A percentile compares a stretch with the other conserved stretches of the same genome.
Conservation (phyloP, 23 tunicate species). For the Botrylloides violaceus region DNA sequence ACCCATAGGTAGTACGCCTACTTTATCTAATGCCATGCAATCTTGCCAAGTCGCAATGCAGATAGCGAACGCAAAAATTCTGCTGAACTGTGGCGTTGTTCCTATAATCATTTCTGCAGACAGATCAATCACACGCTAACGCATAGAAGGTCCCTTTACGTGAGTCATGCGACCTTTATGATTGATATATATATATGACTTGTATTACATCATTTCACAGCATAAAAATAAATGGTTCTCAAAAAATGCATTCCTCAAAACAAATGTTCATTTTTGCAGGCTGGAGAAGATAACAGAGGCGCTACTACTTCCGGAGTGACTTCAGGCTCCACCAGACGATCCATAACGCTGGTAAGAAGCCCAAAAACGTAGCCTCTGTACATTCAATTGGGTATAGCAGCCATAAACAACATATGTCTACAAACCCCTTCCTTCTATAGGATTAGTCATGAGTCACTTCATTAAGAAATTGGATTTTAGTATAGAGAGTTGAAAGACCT, state of each 20-base stretch:
- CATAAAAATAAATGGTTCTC: too few species aligned
- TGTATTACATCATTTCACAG: too few species aligned
- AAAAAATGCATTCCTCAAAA: not conserved
- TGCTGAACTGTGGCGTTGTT: too few species aligned
- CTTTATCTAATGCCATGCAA: too few species aligned
- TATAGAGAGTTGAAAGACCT: not conserved
- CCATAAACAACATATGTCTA: not conserved
- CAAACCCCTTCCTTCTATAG: not conserved
- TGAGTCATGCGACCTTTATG: too few species aligned
- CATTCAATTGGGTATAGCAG: not conserved
- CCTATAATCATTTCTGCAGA: too few species aligned
- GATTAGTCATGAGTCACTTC: constrained; percentile 1
- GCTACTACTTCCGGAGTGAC: not conserved
- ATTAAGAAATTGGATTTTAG: not conserved
- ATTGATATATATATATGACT: too few species aligned
- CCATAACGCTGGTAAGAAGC: not conserved
- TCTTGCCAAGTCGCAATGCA: too few species aligned
- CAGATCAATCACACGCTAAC: too few species aligned
- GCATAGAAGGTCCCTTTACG: too few species aligned
- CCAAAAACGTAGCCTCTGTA: not conserved
- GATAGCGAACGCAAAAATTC: too few species aligned
- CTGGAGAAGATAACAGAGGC: not conserved
- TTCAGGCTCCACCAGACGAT: not conserved
- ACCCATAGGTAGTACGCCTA: too few species aligned
- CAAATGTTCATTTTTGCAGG: not conserved